A percentile compares a stretch with the other conserved stretches of the same genome.
Evolutionary conservation across 2,113 vertebrate species (phyloP).

Genomic region (Epinephelus cyanopodus): DNA sequence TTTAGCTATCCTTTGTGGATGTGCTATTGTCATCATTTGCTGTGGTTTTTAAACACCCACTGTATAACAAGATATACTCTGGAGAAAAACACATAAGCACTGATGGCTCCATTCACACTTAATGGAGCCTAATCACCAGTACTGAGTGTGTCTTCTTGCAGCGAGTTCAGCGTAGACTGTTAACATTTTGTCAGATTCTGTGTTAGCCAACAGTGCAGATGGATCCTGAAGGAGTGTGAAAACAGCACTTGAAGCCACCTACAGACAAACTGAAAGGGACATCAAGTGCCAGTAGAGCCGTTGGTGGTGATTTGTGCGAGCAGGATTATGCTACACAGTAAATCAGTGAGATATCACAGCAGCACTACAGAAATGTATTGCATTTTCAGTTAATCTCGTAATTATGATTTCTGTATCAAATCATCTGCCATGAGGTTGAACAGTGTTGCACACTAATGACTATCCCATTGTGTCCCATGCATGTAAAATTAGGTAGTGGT

Average conservation of each 20-base stretch:
- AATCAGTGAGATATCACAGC: neutral
- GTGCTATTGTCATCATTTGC: neutral
- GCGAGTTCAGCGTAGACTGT: neutral
- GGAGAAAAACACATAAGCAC: neutral
- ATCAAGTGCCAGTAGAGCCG: constrained; percentile 14
- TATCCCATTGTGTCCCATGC: too few relatives aligned
- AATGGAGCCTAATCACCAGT: neutral
- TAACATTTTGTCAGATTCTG: neutral
- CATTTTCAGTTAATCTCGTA: neutral
- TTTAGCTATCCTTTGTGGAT: neutral
- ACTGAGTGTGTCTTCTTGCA: neutral
- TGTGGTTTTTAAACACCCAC: neutral
- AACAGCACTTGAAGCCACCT: constrained; percentile 30
- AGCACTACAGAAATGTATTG: neutral
- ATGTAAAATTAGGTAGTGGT: too few relatives aligned
- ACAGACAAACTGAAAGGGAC: constrained; percentile 30
- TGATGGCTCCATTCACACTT: neutral
- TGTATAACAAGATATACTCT: neutral
- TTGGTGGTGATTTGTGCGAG: constrained; percentile 24
- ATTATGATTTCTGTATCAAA: too few relatives aligned
- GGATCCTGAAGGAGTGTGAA: constrained; percentile 32
- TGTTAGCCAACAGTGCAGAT: constrained; percentile 28
- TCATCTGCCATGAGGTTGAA: neutral
- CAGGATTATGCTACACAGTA: neutral
- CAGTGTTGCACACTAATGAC: neutral